Conservation (phyloP, 2,797 vertebrate species). For the Sciurus carolinensis region DNA sequence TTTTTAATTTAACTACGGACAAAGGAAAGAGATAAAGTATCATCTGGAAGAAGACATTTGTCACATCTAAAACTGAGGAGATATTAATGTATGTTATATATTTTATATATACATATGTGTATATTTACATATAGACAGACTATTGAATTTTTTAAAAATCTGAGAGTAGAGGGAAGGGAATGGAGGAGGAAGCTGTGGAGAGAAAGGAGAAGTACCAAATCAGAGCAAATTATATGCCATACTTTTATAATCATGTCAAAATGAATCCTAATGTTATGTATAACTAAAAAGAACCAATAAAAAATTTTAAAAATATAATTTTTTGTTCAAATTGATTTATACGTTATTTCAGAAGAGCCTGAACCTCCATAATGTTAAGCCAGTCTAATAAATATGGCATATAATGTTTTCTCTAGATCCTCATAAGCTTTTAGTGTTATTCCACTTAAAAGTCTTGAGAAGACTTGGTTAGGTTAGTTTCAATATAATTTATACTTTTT, state of each 20-base stretch:
- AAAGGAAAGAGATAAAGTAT: constrained; percentile 26
- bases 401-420: constrained; percentile 26
- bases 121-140: background rate
- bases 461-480: background rate
- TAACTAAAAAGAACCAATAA: too few relatives aligned
- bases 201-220: too few relatives aligned
- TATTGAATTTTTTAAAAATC: background rate
- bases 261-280: too few relatives aligned
- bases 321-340: constrained; percentile 27
- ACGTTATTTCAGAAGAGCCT: background rate
- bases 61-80: constrained; percentile 1
- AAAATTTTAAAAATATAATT: background rate
- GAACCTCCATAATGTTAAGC: constrained; percentile 6
- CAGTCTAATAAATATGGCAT: background rate
- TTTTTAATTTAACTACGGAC: too few relatives aligned
- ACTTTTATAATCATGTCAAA: too few relatives aligned
- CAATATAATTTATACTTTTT: background rate
- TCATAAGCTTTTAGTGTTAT: background rate
- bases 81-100: background rate
- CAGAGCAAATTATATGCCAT: too few relatives aligned
- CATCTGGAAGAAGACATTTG: constrained; percentile 10
- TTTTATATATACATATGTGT: background rate
- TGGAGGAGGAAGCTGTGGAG: too few relatives aligned
- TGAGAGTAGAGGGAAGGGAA: background rate
- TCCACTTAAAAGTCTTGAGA: background rate